Evolutionary conservation across 2,888 invertebrate species (phyloP).

Genomic region (Agonopterix heracliana): DNA sequence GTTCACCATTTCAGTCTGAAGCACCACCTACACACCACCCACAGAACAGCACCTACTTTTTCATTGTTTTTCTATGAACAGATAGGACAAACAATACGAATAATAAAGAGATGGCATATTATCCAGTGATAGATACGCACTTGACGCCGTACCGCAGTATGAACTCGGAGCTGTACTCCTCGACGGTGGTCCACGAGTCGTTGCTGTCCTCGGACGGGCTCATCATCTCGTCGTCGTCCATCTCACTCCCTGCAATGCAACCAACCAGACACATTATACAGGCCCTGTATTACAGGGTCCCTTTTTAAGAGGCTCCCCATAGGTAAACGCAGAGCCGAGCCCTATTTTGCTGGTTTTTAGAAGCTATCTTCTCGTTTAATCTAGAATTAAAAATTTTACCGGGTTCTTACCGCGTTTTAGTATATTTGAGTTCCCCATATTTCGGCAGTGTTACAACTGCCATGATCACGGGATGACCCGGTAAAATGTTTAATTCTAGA

Average conservation of each 20-base stretch:
- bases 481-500: too few relatives aligned
- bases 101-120: neutral
- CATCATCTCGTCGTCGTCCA: conserved; percentile 82
- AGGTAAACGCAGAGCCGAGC: too few relatives aligned
- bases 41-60: too few relatives aligned
- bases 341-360: too few relatives aligned
- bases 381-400: neutral
- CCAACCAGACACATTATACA: neutral
- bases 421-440: too few relatives aligned
- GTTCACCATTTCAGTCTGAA: too few relatives aligned
- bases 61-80: too few relatives aligned
- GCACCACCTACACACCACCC: too few relatives aligned
- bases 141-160: conserved; percentile 83
- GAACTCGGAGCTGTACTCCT: conserved; percentile 87
- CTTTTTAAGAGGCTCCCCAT: too few relatives aligned
- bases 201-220: conserved; percentile 88
- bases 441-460: too few relatives aligned
- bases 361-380: neutral
- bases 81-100: neutral
- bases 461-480: too few relatives aligned
- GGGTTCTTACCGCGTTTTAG: too few relatives aligned
- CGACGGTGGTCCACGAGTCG: conserved; percentile 86
- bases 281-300: neutral
- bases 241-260: conserved; percentile 78
- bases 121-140: conserved; percentile 30